Base-by-base conservation (phyloP, 2,797 vertebrate genomes). In the Kryptolebias ocellatus region DNA sequence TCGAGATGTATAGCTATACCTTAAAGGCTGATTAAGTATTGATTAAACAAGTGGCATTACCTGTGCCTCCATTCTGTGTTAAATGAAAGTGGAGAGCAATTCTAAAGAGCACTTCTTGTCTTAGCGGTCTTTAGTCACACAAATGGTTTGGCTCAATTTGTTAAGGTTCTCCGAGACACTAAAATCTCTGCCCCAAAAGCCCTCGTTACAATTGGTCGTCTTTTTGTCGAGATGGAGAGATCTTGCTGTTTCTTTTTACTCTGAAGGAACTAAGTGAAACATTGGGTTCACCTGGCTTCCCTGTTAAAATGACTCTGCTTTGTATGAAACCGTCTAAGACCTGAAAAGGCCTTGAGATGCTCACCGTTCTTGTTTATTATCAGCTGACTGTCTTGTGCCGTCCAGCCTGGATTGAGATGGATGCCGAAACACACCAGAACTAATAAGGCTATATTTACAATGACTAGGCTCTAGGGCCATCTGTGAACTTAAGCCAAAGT, bases 21-120 rank as follows among this genome's bases (percentile, higher is more conserved):
- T 44, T 20, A 31, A 68, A 64, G 72, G 57, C 76, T 87, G 74
- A 84, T 87, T 76, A 83, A 78, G 67, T 80, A 90, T 87, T 74
- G 84, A 88, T 87, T 88, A 57, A 83, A 74, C 79, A 37, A 20
- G 28, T 72, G 62, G 29, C 55, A 50, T 61, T 67, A 60, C 46
- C 53, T 64, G 37, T 29, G 34, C 16, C 34, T 20, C 28, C 27
- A 53, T 61, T 72, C 31, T 37, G 51, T 62, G 67, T 71, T 75
- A 74, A 28, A 47, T 60, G 24, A 65, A 76, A 76, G 47, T 74
- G 47, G 42, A 70, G 65, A 71, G 37, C 70, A 68, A 63, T 81
- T 73, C 70, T 42, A 66, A 53, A 20, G 14, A 54, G 20, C 49
- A 11, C 4, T 27, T 49, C 11, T 27, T 34, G 12, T 47, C 5